These are phyloP conservation scores for Drosophila lacteicornis DNA, from an alignment of 1,140 invertebrate species.

Conservation along the genomic window DNA sequence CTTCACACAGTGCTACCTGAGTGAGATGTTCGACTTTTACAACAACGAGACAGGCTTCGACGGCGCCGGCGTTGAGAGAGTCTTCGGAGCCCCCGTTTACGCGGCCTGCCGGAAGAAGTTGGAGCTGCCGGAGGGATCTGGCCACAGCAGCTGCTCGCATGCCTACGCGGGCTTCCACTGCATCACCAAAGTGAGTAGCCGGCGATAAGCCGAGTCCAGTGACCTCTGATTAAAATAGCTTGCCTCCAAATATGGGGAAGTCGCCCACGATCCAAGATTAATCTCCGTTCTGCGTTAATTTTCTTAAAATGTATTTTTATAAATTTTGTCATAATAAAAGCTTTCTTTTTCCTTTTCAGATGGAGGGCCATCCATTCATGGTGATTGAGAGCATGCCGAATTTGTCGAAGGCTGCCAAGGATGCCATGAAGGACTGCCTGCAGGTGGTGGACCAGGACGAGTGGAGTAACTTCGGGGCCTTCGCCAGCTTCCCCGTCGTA, in stretches of 20 bases:
- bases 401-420: constrained; percentile 50
- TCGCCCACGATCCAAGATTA: not conserved
- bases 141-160: constrained; percentile 57
- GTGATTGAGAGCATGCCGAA: constrained; percentile 70
- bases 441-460: constrained; percentile 54
- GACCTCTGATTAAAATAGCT: constrained; percentile 15
- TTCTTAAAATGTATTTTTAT: no score
- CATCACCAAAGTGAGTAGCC: constrained; percentile 67
- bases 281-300: not conserved
- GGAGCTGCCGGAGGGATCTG: constrained; percentile 1
- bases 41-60: constrained; percentile 59
- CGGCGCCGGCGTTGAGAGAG: constrained; percentile 22
- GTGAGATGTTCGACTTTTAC: constrained; percentile 72
- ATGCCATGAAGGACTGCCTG: constrained; percentile 75
- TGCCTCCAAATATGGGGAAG: not conserved
- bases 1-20: constrained; percentile 72
- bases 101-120: constrained; percentile 61
- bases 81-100: constrained; percentile 59
- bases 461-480: constrained; percentile 55
- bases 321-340: not conserved
- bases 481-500: constrained; percentile 44
- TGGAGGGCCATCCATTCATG: constrained; percentile 75
- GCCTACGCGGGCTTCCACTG: constrained; percentile 78
- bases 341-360: constrained; percentile 28
- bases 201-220: constrained; percentile 46